Base-by-base conservation (phyloP, 2,888 invertebrate genomes). In the Catonia carolina region DNA sequence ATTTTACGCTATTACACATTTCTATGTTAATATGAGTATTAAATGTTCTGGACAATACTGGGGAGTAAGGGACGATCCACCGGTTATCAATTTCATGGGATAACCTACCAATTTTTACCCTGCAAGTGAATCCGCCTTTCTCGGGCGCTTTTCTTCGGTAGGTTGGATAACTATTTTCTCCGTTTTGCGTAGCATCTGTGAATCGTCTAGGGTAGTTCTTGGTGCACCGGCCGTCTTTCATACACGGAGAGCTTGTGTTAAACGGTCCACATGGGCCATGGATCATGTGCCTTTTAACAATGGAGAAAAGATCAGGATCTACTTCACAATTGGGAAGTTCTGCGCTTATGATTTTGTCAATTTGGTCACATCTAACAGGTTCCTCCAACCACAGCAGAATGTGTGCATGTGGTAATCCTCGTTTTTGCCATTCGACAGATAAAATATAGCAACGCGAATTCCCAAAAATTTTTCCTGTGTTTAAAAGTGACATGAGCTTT, bases 221-320 rank as follows among this genome's bases (percentile, higher is more conserved):
- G 1, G 66, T 61, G 64, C 74, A 75, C 52, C 62, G 64, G 2
- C 68, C 69, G 45, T 69, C 63, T n/a, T 59, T 58, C 72, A 73
- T 73, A 64, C 73, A 74, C 1, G 70, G 68, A 22, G 70, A 67
- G 18, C 63, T 61, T 5, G 37, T 51, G 61, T 71, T 71, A 10
- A 65, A 50, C 12, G n/a, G 23, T 7, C 69, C 70, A 62, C 70
- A 71, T 10, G 70, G 70, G 3, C 70, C 69, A 64, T 72, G 71
- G 36, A 69, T 67, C 67, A 69, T 63, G 51, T 58, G 55, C 15
- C 39, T 60, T 35, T 35, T 63, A 23, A 60, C 56, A 50, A 62
- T 62, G 14, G 64, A 55, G 58, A 62, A 59, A 4, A 73, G 56
- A 8, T 53, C 45, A 14, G 65, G 66, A 63, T 70, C 65, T 20